These are phyloP conservation scores for Conus canariensis DNA, from an alignment of 2,888 invertebrate species.

Conservation along the genomic window DNA sequence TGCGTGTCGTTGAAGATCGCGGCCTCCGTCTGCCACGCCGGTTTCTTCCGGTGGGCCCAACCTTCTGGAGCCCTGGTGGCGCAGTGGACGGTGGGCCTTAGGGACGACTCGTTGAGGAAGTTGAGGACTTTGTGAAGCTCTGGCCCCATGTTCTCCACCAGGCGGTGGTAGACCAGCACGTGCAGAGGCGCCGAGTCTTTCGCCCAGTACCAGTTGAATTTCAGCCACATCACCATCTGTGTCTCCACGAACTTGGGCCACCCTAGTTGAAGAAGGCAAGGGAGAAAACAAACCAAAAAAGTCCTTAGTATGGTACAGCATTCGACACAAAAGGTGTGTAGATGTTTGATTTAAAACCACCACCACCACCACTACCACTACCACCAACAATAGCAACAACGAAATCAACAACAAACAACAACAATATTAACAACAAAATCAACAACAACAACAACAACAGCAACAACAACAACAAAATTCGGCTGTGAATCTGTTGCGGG, in stretches of 20 bases:
- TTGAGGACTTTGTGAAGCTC: background rate
- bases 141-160: constrained; percentile 1
- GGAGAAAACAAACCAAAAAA: no score
- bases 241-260: constrained; percentile 7
- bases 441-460: no score
- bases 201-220: constrained; percentile 23
- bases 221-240: constrained; percentile 1
- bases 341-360: background rate
- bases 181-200: background rate
- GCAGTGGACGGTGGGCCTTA: constrained; percentile 10
- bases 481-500: no score
- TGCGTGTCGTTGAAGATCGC: constrained; percentile 8
- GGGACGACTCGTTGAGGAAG: constrained; percentile 19
- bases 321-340: background rate
- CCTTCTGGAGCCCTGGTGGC: background rate
- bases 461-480: no score
- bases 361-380: no score
- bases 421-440: no score
- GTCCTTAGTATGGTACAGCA: background rate
- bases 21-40: constrained; percentile 5
- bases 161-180: constrained; percentile 29
- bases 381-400: no score
- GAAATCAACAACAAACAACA: no score
- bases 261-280: background rate
- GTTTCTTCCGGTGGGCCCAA: constrained; percentile 20